Evolutionary conservation across 2,888 invertebrate species (phyloP), one percentile per base, ranked within the genome.

Genomic region (Cheilosia variabilis): DNA sequence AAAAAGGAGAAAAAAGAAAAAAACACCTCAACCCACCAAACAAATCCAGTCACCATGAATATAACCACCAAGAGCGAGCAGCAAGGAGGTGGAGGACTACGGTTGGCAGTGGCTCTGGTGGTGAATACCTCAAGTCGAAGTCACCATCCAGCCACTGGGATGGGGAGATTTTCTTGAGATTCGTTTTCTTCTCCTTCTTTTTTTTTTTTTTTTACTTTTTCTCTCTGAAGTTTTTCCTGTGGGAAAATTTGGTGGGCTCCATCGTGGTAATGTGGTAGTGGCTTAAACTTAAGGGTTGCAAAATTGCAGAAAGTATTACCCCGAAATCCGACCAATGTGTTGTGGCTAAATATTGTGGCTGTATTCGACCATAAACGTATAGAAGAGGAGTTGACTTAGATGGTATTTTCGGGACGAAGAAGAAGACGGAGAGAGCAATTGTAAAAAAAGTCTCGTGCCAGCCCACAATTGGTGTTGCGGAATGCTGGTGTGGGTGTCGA

Each of bases 331-430:
- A 88, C 89, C 89, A 89, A 89, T 89, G 89, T 89, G 87, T 89
- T 89, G 89, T 87, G 89, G 89, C 89, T 87, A 88, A 89, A 89
- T 89, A 88, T 88, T 89, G 89, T 88, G 89, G 89, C 88, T 88
- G 87, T 88, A 88, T 87, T 82, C 86, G 82, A 75, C 80, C 80
- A 84, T 87, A 87, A 87, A 69, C 65, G 78, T 83, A 37, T 37
- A 83, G 86, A 86, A 86, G 86, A 86, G 81, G 86, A 86, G 86
- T 86, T 81, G 86, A 86, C 86, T 86, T 86, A 72, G 71, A 79
- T 75, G 66, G 77, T 78, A 66, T 82, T 82, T 71, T 43, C 27
- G 65, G 71, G 19, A 55, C 47, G 60, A 53, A 50, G 57, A 58
- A 13, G 47, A 58, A 71, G 69, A 80, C 58, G 45, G 22, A 65